A percentile compares a stretch with the other conserved stretches of the same genome.
These are phyloP conservation scores for Hemitrygon akajei DNA, from an alignment of 2,797 vertebrate genomes.

Conservation along the genomic window DNA sequence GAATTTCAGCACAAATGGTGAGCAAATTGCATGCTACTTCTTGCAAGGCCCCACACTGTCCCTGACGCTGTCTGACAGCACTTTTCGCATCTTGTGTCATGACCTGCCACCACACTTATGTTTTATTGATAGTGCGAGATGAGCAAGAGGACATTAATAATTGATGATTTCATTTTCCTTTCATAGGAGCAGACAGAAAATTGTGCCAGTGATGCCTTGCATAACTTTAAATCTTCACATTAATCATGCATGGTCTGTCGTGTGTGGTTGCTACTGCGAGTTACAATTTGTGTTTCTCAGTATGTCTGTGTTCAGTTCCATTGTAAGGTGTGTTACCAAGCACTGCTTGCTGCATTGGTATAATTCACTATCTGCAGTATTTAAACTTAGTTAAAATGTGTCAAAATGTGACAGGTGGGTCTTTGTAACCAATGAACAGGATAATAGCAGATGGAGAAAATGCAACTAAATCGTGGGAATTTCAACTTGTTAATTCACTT, in stretches of 20 bases:
- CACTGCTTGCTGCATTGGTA: background rate
- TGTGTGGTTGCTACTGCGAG: background rate
- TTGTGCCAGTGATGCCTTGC: background rate
- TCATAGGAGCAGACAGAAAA: background rate
- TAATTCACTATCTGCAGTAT: background rate
- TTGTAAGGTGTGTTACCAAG: background rate
- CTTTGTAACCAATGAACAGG: background rate
- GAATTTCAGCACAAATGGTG: conserved; percentile 78
- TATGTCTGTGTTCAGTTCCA: background rate
- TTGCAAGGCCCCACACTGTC: background rate
- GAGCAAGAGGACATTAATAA: background rate
- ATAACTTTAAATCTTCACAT: background rate
- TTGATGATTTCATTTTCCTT: background rate
- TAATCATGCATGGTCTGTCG: background rate
- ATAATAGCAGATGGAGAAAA: background rate
- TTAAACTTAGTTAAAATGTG: background rate
- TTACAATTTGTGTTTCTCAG: background rate
- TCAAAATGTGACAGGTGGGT: background rate
- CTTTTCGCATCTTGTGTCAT: background rate
- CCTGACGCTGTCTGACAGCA: too few relatives aligned
- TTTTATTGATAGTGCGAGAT: background rate
- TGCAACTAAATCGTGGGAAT: background rate
- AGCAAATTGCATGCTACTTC: conserved; percentile 43
- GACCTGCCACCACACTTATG: background rate
- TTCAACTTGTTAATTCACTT: background rate